Percentiles rank a stretch among this genome's conserved stretches.
phyloP scores from a whole-genome alignment of 2,113 vertebrate species.

The Manacus vitellinus region DNA sequence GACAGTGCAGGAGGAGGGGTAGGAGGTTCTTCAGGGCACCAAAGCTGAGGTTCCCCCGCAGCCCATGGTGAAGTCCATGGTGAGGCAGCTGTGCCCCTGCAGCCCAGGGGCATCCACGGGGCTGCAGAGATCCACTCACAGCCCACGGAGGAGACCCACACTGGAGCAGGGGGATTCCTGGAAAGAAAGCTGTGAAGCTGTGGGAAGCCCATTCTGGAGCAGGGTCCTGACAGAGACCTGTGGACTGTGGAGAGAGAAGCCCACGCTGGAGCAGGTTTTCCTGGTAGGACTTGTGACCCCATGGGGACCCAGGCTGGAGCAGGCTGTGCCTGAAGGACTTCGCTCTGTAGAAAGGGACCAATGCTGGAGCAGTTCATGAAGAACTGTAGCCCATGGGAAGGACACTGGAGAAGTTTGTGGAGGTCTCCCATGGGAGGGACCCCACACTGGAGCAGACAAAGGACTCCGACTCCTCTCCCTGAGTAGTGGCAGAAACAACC shows the following conservation, averaged over 20 bases:
- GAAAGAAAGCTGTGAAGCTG: background rate
- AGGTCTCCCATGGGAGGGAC: background rate
- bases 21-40: background rate
- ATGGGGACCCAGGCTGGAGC: background rate
- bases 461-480: background rate
- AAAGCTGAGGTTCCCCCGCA: background rate
- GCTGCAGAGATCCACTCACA: background rate
- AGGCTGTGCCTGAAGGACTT: background rate
- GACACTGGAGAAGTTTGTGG: background rate
- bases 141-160: background rate
- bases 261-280: background rate
- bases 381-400: background rate
- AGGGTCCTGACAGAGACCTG: background rate
- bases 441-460: background rate
- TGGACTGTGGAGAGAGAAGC: too few relatives aligned
- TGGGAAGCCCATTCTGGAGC: background rate
- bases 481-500: background rate
- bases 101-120: rapidly evolving
- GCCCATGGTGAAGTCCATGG: background rate
- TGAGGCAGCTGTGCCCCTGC: background rate
- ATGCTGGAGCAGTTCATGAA: background rate
- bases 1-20: background rate
- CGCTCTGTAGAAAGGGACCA: background rate
- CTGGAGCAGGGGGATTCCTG: background rate
- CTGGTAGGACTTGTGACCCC: background rate